Base-by-base conservation (phyloP, 2,888 invertebrate genomes). In the Antitype chi region DNA sequence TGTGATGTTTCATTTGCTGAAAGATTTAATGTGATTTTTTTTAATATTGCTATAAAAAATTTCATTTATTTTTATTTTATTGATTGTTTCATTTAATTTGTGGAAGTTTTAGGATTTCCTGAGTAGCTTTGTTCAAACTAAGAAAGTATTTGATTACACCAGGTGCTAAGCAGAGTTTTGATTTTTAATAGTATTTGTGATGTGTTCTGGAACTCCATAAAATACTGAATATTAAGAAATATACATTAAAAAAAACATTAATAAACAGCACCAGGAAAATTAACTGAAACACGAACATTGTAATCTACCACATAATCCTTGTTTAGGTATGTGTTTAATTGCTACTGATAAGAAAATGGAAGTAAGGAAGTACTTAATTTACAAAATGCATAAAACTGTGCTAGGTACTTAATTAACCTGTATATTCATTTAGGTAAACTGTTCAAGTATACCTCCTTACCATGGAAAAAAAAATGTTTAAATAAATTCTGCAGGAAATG, bases 281-380 rank as follows among this genome's bases (percentile, higher is more conserved):
- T 23, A 60, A 75, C 15, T 49, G 5, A 49, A 75, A 75, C 2
- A 53, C 17, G 11, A 8, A 47, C 17, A 60, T 47, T 66, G 38
- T 28, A 64, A 63, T 55, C 49, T 59, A 23, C 20, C 53, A 55
- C 17, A 38, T 57, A 74, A 15, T 43, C 6, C 25, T 25, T 53
- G 13, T 53, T 15, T 53, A 69, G 2, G 47, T 32, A 62, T 77
- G 23, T 52, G 13, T 64, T 57, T 52, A n/a, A 59, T 66, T 60
- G 60, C 28, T 60, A 60, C 59, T 78, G 79, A 85, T 82, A 85
- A 82, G 73, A 74, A 73, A 28, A 49, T n/a, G 15, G 5, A 55
- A 67, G 60, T 55, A 28, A n/a, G n/a, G n/a, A 74, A 62, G 60
- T 60, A 32, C 23, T 57, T 55, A 47, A 32, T 62, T 62, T 60